phyloP scores from a whole-genome alignment of 2,888 invertebrate species.

The Mythimna ferrago region DNA sequence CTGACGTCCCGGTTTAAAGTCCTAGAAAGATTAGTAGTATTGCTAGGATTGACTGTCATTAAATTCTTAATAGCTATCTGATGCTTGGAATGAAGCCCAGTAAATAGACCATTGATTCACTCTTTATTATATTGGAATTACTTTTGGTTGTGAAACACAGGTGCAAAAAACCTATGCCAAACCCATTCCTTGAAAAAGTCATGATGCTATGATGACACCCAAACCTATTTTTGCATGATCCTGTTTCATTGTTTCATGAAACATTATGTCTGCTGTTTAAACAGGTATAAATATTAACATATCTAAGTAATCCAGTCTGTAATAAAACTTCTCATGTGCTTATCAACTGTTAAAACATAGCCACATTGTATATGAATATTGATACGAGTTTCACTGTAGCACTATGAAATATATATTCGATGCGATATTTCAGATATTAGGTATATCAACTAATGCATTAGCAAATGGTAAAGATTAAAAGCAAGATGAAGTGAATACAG shows the following conservation, averaged over 20 bases:
- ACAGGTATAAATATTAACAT: conserved; percentile 12
- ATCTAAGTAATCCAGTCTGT: neutral
- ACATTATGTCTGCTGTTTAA: neutral
- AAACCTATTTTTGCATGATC: neutral
- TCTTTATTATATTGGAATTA: neutral
- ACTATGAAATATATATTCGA: neutral
- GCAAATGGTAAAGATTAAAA: neutral
- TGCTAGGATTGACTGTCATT: neutral
- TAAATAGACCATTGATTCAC: neutral
- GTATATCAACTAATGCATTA: neutral
- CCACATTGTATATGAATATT: conserved; percentile 3
- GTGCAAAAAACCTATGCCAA: neutral
- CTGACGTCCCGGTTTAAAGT: too few relatives aligned
- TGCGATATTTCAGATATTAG: neutral
- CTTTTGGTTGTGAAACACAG: neutral
- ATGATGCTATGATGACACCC: neutral
- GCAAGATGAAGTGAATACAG: neutral
- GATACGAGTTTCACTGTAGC: neutral
- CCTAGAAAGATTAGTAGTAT: too few relatives aligned
- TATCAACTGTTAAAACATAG: conserved; percentile 14
- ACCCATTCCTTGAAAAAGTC: neutral
- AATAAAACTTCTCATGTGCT: neutral
- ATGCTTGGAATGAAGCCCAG: neutral
- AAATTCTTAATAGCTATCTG: neutral
- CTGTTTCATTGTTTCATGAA: conserved; percentile 10